A percentile compares a stretch with the other conserved stretches of the same genome.
These are phyloP conservation scores for Penaeus indicus DNA, from an alignment of 1,140 invertebrate genomes.

Conservation along the genomic window DNA sequence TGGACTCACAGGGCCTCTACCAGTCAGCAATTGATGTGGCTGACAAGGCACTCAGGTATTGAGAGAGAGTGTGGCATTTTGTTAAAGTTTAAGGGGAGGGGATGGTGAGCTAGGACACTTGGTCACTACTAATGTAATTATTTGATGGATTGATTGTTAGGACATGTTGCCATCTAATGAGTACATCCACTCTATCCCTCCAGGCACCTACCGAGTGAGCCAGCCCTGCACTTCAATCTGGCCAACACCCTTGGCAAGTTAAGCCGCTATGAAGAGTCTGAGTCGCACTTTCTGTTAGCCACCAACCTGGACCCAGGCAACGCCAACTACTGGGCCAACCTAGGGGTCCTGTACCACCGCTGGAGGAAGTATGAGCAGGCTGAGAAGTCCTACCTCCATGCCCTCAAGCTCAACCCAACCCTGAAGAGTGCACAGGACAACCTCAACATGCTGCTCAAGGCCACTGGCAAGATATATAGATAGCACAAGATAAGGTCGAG, in stretches of 20 bases:
- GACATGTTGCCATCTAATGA: not conserved
- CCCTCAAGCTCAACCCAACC: slow-evolving; percentile 80
- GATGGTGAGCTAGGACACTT: no score
- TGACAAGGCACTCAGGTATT: slow-evolving; percentile 63
- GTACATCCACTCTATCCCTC: not conserved
- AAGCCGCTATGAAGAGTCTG: slow-evolving; percentile 81
- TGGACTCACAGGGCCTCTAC: slow-evolving; percentile 82
- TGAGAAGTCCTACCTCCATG: slow-evolving; percentile 81
- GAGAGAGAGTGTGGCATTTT: not conserved
- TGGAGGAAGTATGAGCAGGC: slow-evolving; percentile 87
- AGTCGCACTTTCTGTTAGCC: slow-evolving; percentile 83
- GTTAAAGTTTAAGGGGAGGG: not conserved
- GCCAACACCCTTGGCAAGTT: slow-evolving; percentile 88
- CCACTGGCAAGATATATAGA: slow-evolving; percentile 53
- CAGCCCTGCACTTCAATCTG: slow-evolving; percentile 86
- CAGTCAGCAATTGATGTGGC: slow-evolving; percentile 63
- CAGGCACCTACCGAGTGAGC: slow-evolving; percentile 67
- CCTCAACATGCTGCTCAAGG: slow-evolving; percentile 64
- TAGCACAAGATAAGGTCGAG: slow-evolving; percentile 33
- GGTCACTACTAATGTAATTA: no score
- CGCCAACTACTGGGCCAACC: slow-evolving; percentile 69
- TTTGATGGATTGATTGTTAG: no score
- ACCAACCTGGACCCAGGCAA: slow-evolving; percentile 77
- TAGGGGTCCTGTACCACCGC: slow-evolving; percentile 93
- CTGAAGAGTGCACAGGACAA: slow-evolving; percentile 65